These are phyloP conservation scores for Lates calcarifer DNA, from an alignment of 2,113 vertebrate species.

Conservation along the genomic window DNA sequence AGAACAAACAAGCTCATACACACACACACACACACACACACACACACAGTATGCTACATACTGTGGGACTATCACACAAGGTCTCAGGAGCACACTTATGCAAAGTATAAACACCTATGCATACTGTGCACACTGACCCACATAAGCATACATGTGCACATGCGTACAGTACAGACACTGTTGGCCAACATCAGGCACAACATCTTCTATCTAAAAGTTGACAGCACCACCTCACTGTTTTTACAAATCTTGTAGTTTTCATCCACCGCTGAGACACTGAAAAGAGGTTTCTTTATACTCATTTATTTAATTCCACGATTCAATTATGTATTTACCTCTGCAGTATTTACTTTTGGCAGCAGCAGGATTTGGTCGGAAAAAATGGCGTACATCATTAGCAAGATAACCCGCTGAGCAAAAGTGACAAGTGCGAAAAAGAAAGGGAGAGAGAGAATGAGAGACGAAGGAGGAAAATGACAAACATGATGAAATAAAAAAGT, in stretches of 20 bases:
- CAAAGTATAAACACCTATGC: conserved; percentile 6
- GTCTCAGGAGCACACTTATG: conserved; percentile 8
- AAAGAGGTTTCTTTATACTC: conserved; percentile 25
- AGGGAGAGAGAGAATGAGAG: conserved; percentile 44
- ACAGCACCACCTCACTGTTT: background rate
- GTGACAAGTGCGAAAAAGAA: conserved; percentile 52
- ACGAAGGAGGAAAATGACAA: conserved; percentile 69
- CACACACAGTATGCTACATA: conserved; percentile 3
- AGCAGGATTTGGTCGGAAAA: conserved; percentile 39
- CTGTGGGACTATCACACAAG: background rate
- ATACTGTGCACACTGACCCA: conserved; percentile 6
- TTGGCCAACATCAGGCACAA: background rate
- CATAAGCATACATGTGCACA: conserved; percentile 3
- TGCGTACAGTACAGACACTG: background rate
- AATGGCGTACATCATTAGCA: conserved; percentile 57
- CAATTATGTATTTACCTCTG: conserved; percentile 67
- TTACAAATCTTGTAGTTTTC: conserved; percentile 3
- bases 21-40: conserved; percentile 6
- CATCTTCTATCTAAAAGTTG: conserved; percentile 3
- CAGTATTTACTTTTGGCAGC: conserved; percentile 53
- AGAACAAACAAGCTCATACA: conserved; percentile 34
- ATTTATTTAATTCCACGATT: conserved; percentile 56
- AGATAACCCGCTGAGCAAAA: conserved; percentile 69
- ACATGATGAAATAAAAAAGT: conserved; percentile 72
- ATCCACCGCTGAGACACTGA: background rate